Base-by-base conservation (phyloP, 2,888 invertebrate species). In the Rotaria socialis region DNA sequence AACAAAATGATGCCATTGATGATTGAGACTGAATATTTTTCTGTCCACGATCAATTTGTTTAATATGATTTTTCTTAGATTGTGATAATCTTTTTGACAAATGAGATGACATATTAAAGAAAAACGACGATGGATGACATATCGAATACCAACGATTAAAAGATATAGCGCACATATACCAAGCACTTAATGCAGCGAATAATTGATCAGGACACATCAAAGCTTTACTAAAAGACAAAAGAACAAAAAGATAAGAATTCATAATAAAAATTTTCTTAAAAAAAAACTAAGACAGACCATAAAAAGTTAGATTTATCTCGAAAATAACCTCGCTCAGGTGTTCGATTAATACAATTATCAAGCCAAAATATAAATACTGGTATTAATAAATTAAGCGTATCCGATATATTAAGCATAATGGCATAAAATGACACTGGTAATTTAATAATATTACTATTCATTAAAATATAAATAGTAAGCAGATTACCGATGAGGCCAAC, bases 341-440 rank as follows among this genome's bases (percentile, higher is more conserved):
- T 80, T 14, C 47, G 80, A 80, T 80, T 80, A n/a, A 80, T 8
- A n/a, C 47, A 80, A 80, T 80, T 80, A n/a, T 80, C 80, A n/a
- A 80, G 80, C 80, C 80, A 80, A 80, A 80, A 80, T 5, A 80
- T 80, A 47, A 80, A 80, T 43, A 80, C 80, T 11, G 80, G 80
- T 80, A 80, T n/a, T 47, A 80, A 80, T 80, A 80, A 80, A 80
- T 80, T 80, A n/a, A 80, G 8, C 47, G 80, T 80, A 47, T 80
- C 80, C 47, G 80, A 80, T 43, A 80, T 80, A 47, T 80, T 80
- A 47, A 80, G 80, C 80, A 80, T 80, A n/a, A 43, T n/a, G 47
- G 80, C 47, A 80, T 80, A 80, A 47, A 80, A 80, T n/a, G 80
- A 47, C n/a, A 80, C 47, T 47, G 80, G 47, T 47, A 80, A n/a